Conservation (phyloP, 2,888 invertebrate genomes). For the Amphiduros pacificus region DNA sequence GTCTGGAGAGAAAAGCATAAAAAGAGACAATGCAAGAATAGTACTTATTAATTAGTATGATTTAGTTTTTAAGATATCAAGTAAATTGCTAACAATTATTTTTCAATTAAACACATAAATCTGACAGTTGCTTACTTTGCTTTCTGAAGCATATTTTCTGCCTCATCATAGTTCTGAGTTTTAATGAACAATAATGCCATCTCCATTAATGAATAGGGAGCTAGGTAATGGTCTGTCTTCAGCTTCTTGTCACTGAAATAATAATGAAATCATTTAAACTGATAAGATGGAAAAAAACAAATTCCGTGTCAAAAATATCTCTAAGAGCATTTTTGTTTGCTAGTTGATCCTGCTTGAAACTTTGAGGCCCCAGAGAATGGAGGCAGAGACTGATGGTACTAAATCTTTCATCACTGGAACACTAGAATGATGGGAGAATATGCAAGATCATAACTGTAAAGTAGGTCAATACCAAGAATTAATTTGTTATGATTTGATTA, state of each 20-base stretch:
- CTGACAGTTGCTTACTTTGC: slow-evolving; percentile 69
- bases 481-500: too few species aligned
- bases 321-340: too few species aligned
- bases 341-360: too few species aligned
- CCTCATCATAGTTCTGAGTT: slow-evolving; percentile 70
- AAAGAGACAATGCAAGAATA: background rate
- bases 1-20: slow-evolving; percentile 65
- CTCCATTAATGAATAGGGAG: slow-evolving; percentile 85
- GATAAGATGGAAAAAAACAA: too few species aligned
- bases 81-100: background rate
- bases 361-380: background rate
- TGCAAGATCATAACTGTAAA: too few species aligned
- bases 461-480: too few species aligned
- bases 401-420: background rate
- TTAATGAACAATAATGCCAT: slow-evolving; percentile 78
- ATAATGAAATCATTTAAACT: too few species aligned
- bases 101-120: background rate
- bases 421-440: background rate
- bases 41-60: background rate
- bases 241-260: slow-evolving; percentile 64
- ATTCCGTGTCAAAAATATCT: too few species aligned
- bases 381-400: background rate
- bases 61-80: background rate
- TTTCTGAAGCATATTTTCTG: slow-evolving; percentile 74
- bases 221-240: slow-evolving; percentile 79